Base-by-base conservation (phyloP, 2,888 invertebrate genomes). In the Saturnia japonica region DNA sequence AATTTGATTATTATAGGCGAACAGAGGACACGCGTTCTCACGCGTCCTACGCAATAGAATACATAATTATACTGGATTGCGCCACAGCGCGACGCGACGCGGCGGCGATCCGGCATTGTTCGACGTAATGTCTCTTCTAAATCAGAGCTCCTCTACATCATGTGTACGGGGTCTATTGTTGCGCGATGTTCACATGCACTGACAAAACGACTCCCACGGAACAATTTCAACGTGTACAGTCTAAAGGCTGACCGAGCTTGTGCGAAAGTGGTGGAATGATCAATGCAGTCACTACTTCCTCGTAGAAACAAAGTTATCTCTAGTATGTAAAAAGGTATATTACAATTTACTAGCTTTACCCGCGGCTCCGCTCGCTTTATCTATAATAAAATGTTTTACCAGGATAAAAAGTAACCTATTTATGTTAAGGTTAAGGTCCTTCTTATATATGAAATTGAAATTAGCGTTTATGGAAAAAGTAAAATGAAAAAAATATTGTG, bases 171-270 rank as follows among this genome's bases (percentile, higher is more conserved):
- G 82, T 75, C 90, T 83, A 91, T 93, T 93, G 91, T 93, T 86
- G 81, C 82, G 78, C 73, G 72, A 47, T 78, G 87, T 93, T 93
- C 93, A 91, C 93, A 93, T 91, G 91, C 89, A 84, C 88, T 88
- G 86, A 89, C 90, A 87, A 86, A 88, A 86, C 83, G 82, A 86
- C 86, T 93, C 93, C 89, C 93, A 93, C 93, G 93, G 84, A 80
- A 77, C 76, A 74, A 76, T 78, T 79, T 82, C 40, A 64, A 64
- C 40, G 64, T 34, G 67, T 28, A 67, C 68, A 68, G 54, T 72
- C 70, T 70, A 68, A 72, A 70, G 51, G 68, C 64, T 72, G 72
- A 66, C 70, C 70, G 25, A 68, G 64, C 45, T 66, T 67, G 67
- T 67, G 57, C 54, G 54, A 64, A 64, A 64, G 64, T 64, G 64